Evolutionary conservation across 1,140 invertebrate genomes (phyloP), one percentile per base, ranked within the genome.

Genomic region (Formica selysi): DNA sequence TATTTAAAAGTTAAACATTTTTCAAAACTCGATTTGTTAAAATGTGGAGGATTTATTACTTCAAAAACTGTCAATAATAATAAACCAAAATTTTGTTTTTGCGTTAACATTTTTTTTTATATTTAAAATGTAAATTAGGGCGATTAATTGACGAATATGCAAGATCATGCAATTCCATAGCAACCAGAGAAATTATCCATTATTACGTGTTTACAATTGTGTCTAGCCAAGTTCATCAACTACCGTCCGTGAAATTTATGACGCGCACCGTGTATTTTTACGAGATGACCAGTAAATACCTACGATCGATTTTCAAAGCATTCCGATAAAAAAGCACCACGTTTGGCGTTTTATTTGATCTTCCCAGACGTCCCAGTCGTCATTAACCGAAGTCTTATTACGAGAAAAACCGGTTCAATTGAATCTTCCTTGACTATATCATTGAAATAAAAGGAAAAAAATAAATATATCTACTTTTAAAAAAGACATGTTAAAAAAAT

Each of bases 401-500:
- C 76, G 38, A 61, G 38, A 44, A 57, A 68, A 29, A 29, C 38
- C 59, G 70, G 3, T 87, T 78, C 65, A 59, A 89, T 87, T 64
- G 65, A 64, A 89, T 84, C 79, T 65, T 79, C 59, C 41, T 65
- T 62, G 57, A 68, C 71, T 61, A 74, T 61, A 51, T 78, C 86
- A 88, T 85, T 59, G 59, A 78, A 80, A 89, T 85, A 80, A 87
- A 89, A 79, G 65, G 71, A 26, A 54, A 6, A 6, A 62, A 84
- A 67, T n/a, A 65, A 87, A 67, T 76, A 26, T 65, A 78, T 29
- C 26, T 29, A 29, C 26, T 29, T 1, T 64, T 22, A 65, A 44
- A 22, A 22, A 22, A 22, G 22, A 22, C 22, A 22, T 22, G 22
- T 22, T 22, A 22, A 22, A 44, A 2, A 2, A 44, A 11, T 44